Percentiles rank a stretch among this genome's conserved stretches.
phyloP scores from a whole-genome alignment of 2,888 invertebrate genomes.

The Cotesia congregata region DNA sequence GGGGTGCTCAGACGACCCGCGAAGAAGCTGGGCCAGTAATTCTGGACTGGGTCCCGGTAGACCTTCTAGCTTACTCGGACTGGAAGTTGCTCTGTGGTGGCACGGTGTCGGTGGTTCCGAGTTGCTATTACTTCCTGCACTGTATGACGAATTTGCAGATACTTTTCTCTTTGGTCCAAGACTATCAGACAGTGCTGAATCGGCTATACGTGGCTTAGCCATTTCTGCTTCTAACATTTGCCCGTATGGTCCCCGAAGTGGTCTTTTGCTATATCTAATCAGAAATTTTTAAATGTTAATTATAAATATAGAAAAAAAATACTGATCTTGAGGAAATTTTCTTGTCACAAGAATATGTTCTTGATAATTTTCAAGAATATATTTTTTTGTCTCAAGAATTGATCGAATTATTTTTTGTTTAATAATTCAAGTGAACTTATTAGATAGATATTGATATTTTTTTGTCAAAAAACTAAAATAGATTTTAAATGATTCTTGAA shows the following conservation, averaged over 20 bases:
- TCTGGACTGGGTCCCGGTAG: slow-evolving; percentile 76
- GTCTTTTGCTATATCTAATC: slow-evolving; percentile 80
- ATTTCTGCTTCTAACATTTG: slow-evolving; percentile 87
- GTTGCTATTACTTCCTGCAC: slow-evolving; percentile 55
- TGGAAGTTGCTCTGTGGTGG: slow-evolving; percentile 84
- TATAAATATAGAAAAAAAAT: neutral
- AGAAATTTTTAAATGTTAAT: slow-evolving; percentile 43
- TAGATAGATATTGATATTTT: too few relatives aligned
- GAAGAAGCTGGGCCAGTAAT: slow-evolving; percentile 81
- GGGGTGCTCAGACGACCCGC: slow-evolving; percentile 85
- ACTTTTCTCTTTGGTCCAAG: slow-evolving; percentile 74
- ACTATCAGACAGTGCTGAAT: slow-evolving; percentile 60
- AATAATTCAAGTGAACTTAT: too few relatives aligned
- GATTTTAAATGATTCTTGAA: too few relatives aligned
- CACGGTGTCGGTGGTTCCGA: slow-evolving; percentile 73
- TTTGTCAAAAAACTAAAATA: too few relatives aligned
- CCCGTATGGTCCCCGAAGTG: slow-evolving; percentile 82
- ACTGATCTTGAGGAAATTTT: too few relatives aligned
- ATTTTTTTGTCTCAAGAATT: too few relatives aligned
- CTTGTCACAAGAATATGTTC: too few relatives aligned
- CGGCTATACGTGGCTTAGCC: slow-evolving; percentile 77
- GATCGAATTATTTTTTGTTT: too few relatives aligned
- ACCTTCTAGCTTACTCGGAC: slow-evolving; percentile 83
- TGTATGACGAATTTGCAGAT: slow-evolving; percentile 74
- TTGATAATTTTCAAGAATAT: too few relatives aligned